phyloP scores from a whole-genome alignment of 2,113 vertebrate genomes.

The Bufo bufo region DNA sequence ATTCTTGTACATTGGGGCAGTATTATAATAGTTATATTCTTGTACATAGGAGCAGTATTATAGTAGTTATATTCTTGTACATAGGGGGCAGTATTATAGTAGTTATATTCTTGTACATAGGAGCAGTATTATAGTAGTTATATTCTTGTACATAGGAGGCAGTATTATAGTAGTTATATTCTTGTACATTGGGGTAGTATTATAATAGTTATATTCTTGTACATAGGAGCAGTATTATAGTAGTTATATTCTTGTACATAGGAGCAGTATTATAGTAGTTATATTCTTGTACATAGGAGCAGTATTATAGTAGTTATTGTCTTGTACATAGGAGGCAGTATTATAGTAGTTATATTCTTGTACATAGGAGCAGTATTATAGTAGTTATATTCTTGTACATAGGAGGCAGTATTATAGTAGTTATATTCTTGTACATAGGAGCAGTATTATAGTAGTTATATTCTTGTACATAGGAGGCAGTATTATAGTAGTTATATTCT shows the following conservation, averaged over 20 bases:
- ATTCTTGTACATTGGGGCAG: neutral
- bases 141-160: neutral
- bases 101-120: conserved; percentile 4
- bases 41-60: neutral
- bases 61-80: neutral
- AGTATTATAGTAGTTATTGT: neutral
- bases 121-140: conserved; percentile 7
- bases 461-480: neutral
- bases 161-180: conserved; percentile 1
- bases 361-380: neutral
- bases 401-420: conserved; percentile 5
- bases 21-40: neutral
- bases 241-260: neutral
- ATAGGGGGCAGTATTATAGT: no score
- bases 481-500: no score
- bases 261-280: neutral
- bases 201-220: neutral
- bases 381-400: conserved; percentile 11
- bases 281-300: neutral
- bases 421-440: neutral
- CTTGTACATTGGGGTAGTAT: neutral
- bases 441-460: conserved; percentile 13
- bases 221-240: neutral
- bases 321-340: neutral
- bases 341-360: neutral